Evolutionary conservation across 2,888 invertebrate genomes (phyloP).

Genomic region (Mimumesa dahlbomi): DNA sequence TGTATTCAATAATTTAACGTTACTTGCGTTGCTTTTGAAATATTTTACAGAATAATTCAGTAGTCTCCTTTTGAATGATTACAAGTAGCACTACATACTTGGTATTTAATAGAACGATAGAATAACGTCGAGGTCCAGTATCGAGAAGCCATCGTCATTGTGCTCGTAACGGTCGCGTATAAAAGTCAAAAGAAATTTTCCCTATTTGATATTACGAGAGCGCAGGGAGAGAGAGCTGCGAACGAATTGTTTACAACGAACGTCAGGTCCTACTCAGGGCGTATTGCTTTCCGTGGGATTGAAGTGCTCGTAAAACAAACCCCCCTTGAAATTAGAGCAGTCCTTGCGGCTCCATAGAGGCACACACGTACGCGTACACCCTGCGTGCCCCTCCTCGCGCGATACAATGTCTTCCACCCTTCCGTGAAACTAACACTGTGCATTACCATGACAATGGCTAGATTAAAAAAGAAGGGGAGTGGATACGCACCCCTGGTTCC

Average conservation of each 20-base stretch:
- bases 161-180: slow-evolving; percentile 36
- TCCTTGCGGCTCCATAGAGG: slow-evolving; percentile 60
- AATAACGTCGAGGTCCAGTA: too few species aligned
- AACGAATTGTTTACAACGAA: slow-evolving; percentile 59
- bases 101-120: too few species aligned
- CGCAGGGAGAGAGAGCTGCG: slow-evolving; percentile 15
- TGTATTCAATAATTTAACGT: too few species aligned
- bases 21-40: too few species aligned
- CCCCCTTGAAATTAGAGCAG: slow-evolving; percentile 74
- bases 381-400: slow-evolving; percentile 54
- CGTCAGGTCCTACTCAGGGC: slow-evolving; percentile 70
- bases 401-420: slow-evolving; percentile 60
- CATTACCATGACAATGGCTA: slow-evolving; percentile 76
- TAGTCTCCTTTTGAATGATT: too few species aligned
- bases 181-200: slow-evolving; percentile 44
- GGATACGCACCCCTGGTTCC: slow-evolving; percentile 54
- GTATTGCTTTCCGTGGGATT: slow-evolving; percentile 72
- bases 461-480: slow-evolving; percentile 70
- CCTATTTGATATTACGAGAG: slow-evolving; percentile 37
- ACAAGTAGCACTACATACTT: too few species aligned
- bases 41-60: too few species aligned
- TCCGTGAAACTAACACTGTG: slow-evolving; percentile 75
- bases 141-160: slow-evolving; percentile 17
- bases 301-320: slow-evolving; percentile 74
- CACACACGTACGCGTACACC: slow-evolving; percentile 23